These are phyloP conservation scores for Cisticola juncidis DNA, from an alignment of 2,113 vertebrate species.

Conservation along the genomic window DNA sequence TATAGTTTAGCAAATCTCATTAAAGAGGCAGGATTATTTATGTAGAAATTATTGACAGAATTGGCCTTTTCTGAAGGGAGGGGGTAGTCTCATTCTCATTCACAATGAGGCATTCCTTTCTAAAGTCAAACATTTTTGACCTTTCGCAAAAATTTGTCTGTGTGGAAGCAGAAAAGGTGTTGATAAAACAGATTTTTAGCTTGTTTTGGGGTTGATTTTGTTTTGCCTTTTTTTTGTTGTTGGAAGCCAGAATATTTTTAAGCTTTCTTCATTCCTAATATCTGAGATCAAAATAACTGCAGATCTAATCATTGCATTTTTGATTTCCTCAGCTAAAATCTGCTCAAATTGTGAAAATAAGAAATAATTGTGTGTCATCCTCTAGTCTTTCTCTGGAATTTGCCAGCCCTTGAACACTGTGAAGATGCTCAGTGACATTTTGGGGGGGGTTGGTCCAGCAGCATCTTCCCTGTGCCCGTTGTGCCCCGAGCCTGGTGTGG, in stretches of 20 bases:
- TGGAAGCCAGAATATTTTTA: not conserved
- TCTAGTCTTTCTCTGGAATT: not conserved
- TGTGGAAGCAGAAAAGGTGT: not conserved
- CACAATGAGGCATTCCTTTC: not conserved
- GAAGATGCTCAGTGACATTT: not conserved
- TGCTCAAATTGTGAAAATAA: not conserved
- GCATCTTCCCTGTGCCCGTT: not conserved
- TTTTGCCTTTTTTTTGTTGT: not conserved
- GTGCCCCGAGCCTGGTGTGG: fast-evolving
- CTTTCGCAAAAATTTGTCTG: not conserved
- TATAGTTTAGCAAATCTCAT: not conserved
- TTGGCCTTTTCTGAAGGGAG: not conserved
- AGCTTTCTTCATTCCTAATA: not conserved
- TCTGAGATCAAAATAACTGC: not conserved
- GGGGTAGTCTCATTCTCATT: not conserved
- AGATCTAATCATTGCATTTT: not conserved
- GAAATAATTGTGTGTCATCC: not conserved
- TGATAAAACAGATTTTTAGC: not conserved
- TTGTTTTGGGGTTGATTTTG: not conserved
- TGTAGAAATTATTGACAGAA: not conserved
- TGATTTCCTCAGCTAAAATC: not conserved
- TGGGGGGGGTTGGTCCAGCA: not conserved
- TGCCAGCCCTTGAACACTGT: not conserved
- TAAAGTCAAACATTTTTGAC: not conserved
- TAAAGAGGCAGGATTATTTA: not conserved